Evolutionary conservation across 2,113 vertebrate genomes (phyloP).

Genomic region (Empidonax alnorum): DNA sequence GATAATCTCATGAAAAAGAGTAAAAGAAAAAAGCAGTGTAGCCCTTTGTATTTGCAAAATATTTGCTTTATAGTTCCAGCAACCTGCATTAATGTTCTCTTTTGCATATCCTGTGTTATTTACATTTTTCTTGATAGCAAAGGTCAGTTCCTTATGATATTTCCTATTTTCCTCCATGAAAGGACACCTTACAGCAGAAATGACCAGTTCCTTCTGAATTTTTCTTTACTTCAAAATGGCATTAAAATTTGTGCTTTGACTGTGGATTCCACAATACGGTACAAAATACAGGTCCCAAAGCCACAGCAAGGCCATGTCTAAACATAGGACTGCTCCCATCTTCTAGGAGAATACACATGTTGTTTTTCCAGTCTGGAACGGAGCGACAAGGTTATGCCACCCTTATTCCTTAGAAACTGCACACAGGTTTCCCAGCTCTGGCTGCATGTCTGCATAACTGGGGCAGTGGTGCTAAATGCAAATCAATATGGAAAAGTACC

Average conservation of each 20-base stretch:
- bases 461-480: not conserved
- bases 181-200: not conserved
- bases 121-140: not conserved
- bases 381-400: not conserved
- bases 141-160: not conserved
- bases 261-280: not conserved
- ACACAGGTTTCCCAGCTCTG: not conserved
- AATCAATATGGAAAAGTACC: not conserved
- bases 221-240: not conserved
- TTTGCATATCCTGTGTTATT: not conserved
- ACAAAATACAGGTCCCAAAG: not conserved
- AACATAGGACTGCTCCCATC: not conserved
- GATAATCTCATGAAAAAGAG: not conserved
- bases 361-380: not conserved
- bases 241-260: not conserved
- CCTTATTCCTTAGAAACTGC: not conserved
- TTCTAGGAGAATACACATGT: not conserved
- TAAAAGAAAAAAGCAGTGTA: not conserved
- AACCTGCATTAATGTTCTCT: not conserved
- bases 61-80: not conserved
- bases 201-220: not conserved
- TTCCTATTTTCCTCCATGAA: not conserved
- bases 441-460: not conserved
- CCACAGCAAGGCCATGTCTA: not conserved
- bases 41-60: not conserved